A percentile compares a stretch with the other conserved stretches of the same genome.
Conservation (phyloP, 2,113 vertebrate species). For the Tenrec ecaudatus region DNA sequence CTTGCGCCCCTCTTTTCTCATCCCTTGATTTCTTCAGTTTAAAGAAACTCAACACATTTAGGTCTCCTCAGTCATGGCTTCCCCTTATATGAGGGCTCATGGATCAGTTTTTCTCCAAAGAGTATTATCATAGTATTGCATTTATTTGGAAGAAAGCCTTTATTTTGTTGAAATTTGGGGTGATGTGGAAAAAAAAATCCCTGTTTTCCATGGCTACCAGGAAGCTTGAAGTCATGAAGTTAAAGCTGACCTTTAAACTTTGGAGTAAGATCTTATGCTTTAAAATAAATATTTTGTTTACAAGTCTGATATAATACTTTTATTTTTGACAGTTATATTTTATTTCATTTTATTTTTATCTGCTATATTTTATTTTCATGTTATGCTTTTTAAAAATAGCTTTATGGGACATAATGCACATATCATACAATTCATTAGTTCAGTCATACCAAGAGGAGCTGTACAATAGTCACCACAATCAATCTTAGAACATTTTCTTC, state of each 20-base stretch:
- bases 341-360: constrained; percentile 17
- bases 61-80: not conserved
- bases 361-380: not conserved
- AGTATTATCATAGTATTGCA: not conserved
- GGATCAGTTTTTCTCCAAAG: not conserved
- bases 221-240: not conserved
- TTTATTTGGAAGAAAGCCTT: constrained; percentile 10
- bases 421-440: no score
- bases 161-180: not conserved
- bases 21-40: not conserved
- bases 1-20: not conserved
- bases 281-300: constrained; percentile 7
- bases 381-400: no score
- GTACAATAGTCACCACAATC: no score
- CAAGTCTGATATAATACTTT: not conserved
- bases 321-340: constrained; percentile 48
- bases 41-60: not conserved
- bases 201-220: not conserved
- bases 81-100: not conserved
- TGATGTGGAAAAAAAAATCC: not conserved
- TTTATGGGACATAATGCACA: no score
- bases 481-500: no score
- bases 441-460: no score
- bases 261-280: not conserved
- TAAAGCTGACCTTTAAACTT: constrained; percentile 23